Evolutionary conservation across 1,140 invertebrate species (phyloP).

Genomic region (Protaetia brevitarsis): DNA sequence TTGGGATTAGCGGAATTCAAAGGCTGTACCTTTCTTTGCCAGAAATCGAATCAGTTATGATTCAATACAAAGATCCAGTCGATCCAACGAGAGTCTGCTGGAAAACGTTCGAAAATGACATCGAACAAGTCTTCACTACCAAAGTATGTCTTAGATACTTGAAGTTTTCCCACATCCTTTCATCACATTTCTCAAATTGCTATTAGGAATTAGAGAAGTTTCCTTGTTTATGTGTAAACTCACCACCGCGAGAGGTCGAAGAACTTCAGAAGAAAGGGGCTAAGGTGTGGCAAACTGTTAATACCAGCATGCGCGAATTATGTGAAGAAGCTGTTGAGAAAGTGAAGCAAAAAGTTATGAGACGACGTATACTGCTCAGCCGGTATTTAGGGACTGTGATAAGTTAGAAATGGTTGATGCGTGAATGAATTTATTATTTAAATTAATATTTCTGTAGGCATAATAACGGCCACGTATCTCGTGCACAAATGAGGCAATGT

Average conservation of each 20-base stretch:
- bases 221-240: constrained; percentile 51
- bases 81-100: constrained; percentile 62
- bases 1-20: constrained; percentile 58
- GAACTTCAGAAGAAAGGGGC: constrained; percentile 50
- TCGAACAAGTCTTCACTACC: constrained; percentile 65
- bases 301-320: constrained; percentile 46
- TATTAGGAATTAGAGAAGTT: constrained; percentile 60
- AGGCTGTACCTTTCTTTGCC: constrained; percentile 53
- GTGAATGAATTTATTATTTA: background rate
- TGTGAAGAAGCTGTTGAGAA: constrained; percentile 56
- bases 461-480: constrained; percentile 66
- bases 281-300: constrained; percentile 51
- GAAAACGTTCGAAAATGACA: constrained; percentile 69
- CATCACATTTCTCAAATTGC: background rate
- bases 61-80: constrained; percentile 62
- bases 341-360: constrained; percentile 52
- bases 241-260: constrained; percentile 50
- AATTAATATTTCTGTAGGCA: constrained; percentile 49
- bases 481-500: constrained; percentile 63
- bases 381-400: constrained; percentile 65
- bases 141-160: constrained; percentile 45
- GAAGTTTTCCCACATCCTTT: background rate
- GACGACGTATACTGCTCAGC: constrained; percentile 57
- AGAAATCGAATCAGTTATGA: constrained; percentile 57
- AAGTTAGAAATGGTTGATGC: constrained; percentile 50